Base-by-base conservation (phyloP, 2,888 invertebrate species). In the Mesoligia furuncula region DNA sequence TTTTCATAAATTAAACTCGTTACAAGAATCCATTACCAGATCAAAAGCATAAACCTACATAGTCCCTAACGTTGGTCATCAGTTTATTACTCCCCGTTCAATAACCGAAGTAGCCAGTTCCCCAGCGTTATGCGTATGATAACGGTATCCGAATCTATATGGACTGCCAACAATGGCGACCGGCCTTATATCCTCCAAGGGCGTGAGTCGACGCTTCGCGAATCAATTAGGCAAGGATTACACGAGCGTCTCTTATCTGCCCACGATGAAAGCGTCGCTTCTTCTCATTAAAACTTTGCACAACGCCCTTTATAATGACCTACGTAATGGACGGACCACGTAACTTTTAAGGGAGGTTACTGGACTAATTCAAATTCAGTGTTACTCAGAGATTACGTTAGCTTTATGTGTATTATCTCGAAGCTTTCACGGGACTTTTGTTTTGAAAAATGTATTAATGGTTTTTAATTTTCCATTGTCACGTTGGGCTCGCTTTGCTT, bases 221-320 rank as follows among this genome's bases (percentile, higher is more conserved):
- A 94, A 94, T 94, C 94, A 94, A 95, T 95, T 95, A 94, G 90
- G 88, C 85, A 83, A 87, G 92, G 93, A 93, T 93, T 89, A 90
- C 89, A 79, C 75, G 77, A 88, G 83, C 85, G 78, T 77, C 88
- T 89, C 86, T 91, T 91, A 92, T 92, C 91, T 89, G 87, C 88
- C 87, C 87, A 83, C 87, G 90, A 89, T 88, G 92, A 90, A 90
- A 87, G 86, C 87, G 85, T 85, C 87, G 88, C 89, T 90, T 90
- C 91, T 89, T 92, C 93, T 94, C 93, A 94, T 95, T 94, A 94
- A 94, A 95, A 95, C 93, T 94, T 94, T 88, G 85, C 81, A 84
- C 87, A 87, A 71, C 80, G 88, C 87, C 93, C 93, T 93, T 92
- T 92, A 90, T 93, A 93, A 94, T 92, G 93, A 92, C 92, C 92